Base-by-base conservation (phyloP, 1,140 invertebrate species). In the Thaumetopoea pityocampa region DNA sequence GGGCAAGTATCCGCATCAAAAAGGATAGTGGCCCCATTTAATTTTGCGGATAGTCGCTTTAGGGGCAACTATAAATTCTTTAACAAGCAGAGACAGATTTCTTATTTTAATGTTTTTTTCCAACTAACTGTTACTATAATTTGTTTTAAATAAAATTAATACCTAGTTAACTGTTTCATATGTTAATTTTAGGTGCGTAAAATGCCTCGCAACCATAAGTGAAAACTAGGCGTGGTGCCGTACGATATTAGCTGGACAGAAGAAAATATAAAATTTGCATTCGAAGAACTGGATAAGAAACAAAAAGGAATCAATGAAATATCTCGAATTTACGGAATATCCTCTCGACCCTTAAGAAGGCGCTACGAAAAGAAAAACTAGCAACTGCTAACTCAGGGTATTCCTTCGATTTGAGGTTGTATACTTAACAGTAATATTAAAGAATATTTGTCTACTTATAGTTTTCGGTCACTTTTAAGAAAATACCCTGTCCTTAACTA, bases 121-220 rank as follows among this genome's bases (percentile, higher is more conserved):
- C n/a, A n/a, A n/a, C n/a, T n/a, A n/a, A n/a, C n/a, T n/a, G n/a
- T n/a, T n/a, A n/a, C n/a, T n/a, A n/a, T n/a, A n/a, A n/a, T n/a
- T n/a, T n/a, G n/a, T n/a, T n/a, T n/a, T n/a, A n/a, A n/a, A n/a
- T n/a, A 49, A 89, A 92, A 71, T n/a, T n/a, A n/a, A n/a, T n/a
- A n/a, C n/a, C n/a, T n/a, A n/a, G n/a, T n/a, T n/a, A n/a, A n/a
- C n/a, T n/a, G n/a, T n/a, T n/a, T n/a, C n/a, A n/a, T n/a, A n/a
- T n/a, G n/a, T n/a, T n/a, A n/a, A n/a, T n/a, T n/a, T n/a, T n/a
- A n/a, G n/a, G n/a, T n/a, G n/a, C n/a, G n/a, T n/a, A n/a, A n/a
- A n/a, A n/a, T n/a, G 90, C 90, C 17, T 53, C 51, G 51, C 89
- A 92, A 87, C 88, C 91, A 76, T 66, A 63, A 52, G 11, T 49